Evolutionary conservation across 2,113 vertebrate genomes (phyloP).

Genomic region (Silurus meridionalis): DNA sequence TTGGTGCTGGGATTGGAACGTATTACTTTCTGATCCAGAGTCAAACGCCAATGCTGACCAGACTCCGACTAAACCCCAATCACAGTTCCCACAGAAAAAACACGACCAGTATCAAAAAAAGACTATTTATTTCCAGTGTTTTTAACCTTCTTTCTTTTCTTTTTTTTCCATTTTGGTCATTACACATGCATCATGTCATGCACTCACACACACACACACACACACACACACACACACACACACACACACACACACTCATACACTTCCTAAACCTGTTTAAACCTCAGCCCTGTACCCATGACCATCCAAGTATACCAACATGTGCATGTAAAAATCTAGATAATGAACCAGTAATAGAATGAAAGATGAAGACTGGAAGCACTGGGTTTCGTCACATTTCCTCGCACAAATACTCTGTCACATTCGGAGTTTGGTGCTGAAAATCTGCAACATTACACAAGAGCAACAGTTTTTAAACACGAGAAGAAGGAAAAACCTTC

Average conservation of each 20-base stretch:
- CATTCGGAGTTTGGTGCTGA: slow-evolving; percentile 69
- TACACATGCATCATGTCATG: slow-evolving; percentile 77
- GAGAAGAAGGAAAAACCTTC: slow-evolving; percentile 75
- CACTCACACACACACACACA: slow-evolving; percentile 73
- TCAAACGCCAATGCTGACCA: no score
- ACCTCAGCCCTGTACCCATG: slow-evolving; percentile 79
- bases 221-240: no score
- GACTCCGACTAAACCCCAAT: no score
- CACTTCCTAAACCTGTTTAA: slow-evolving; percentile 79
- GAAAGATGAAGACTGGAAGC: slow-evolving; percentile 82
- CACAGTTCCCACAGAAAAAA: no score
- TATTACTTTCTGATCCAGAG: no score
- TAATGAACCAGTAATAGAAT: slow-evolving; percentile 72
- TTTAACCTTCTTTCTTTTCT: slow-evolving; percentile 48
- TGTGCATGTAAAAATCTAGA: slow-evolving; percentile 73
- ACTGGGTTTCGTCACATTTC: slow-evolving; percentile 64
- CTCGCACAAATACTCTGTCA: slow-evolving; percentile 74
- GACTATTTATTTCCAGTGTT: slow-evolving; percentile 98
- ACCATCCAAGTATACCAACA: slow-evolving; percentile 79
- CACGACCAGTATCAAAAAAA: slow-evolving; percentile 53
- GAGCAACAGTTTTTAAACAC: slow-evolving; percentile 48
- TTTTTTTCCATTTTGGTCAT: slow-evolving; percentile 70
- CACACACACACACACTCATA: slow-evolving; percentile 69
- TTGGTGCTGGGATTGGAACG: no score
- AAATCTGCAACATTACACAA: slow-evolving; percentile 65